Base-by-base conservation (phyloP, 2,797 vertebrate species). In the Hippopotamyrus pictus region DNA sequence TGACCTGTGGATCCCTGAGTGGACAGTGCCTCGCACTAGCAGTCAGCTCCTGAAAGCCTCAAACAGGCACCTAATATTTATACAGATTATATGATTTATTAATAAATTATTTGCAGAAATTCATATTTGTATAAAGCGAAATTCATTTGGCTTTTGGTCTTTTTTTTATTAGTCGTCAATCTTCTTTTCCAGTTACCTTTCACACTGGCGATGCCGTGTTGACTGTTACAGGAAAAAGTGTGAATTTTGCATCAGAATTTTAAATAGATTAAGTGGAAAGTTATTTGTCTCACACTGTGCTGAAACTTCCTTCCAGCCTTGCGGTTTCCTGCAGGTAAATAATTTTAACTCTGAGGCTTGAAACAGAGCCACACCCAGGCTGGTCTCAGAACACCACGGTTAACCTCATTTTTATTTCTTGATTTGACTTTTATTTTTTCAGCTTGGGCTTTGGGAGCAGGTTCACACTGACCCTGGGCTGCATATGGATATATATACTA, bases 201-300 rank as follows among this genome's bases (percentile, higher is more conserved):
- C 14, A 1, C 29, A 50, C 19, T 11, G 44, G n/a, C 3, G 8
- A 84, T 14, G 46, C 4, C 11, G 46, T 50, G n/a, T 50, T 50
- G 82, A 84, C 41, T 22, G 44, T 50, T 50, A 84, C 82, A 50
- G 44, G 19, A 50, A 12, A 50, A 84, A 22, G 46, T 84, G 82
- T 84, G 46, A 22, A 50, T 48, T 84, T 84, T 50, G 46, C 82
- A 84, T 84, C 82, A 22, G 82, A 46, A 50, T 25, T 84, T 50
- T 25, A 84, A 84, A 84, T 22, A 84, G 82, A 84, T 84, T 84
- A 84, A 48, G 82, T 48, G n/a, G n/a, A 84, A 48, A 22, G 46
- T 25, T 84, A 84, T 84, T 50, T 84, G 82, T 50, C 41, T 84
- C 46, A 84, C 6, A 14, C 37, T 83, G 79, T 25, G 79, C 44